A percentile compares a stretch with the other conserved stretches of the same genome.
Evolutionary conservation across 2,797 vertebrate genomes (phyloP).

Genomic region (Crypturellus tataupa): DNA sequence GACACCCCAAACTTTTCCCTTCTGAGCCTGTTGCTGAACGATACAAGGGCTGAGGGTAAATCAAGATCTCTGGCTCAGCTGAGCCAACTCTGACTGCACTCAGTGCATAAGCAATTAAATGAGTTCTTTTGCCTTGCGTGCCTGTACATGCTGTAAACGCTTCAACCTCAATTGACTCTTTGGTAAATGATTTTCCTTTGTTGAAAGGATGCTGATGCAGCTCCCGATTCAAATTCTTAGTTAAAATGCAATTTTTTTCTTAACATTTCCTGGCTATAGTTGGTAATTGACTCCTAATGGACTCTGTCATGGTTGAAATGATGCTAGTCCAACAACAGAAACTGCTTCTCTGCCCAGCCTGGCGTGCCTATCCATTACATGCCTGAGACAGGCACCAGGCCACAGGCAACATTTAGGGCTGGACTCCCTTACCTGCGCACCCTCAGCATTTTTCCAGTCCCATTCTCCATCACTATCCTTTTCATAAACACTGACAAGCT

Average conservation of each 20-base stretch:
- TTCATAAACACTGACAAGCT: background rate
- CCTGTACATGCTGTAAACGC: slow-evolving; percentile 72
- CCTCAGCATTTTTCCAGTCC: background rate
- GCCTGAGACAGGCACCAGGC: background rate
- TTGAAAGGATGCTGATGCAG: slow-evolving; percentile 79
- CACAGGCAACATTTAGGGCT: background rate
- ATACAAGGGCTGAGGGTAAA: slow-evolving; percentile 14
- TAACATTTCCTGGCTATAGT: slow-evolving; percentile 63
- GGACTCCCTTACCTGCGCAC: background rate
- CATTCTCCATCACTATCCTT: background rate
- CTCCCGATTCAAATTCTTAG: slow-evolving; percentile 78
- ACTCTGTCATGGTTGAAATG: slow-evolving; percentile 78
- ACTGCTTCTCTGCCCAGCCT: slow-evolving; percentile 50
- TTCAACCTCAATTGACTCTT: slow-evolving; percentile 81
- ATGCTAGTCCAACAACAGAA: slow-evolving; percentile 69
- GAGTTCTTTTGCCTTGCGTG: slow-evolving; percentile 55
- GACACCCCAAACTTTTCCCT: background rate
- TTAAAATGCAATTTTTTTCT: slow-evolving; percentile 79
- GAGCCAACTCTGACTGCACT: slow-evolving; percentile 34
- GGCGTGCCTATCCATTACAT: background rate
- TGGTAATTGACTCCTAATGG: slow-evolving; percentile 81
- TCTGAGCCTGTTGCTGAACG: slow-evolving; percentile 27
- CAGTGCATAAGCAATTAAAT: slow-evolving; percentile 68
- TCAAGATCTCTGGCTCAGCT: background rate
- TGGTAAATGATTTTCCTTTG: slow-evolving; percentile 81